A percentile compares a stretch with the other conserved stretches of the same genome.
Conservation (phyloP, 2,113 vertebrate genomes). For the Eurystomus gularis region DNA sequence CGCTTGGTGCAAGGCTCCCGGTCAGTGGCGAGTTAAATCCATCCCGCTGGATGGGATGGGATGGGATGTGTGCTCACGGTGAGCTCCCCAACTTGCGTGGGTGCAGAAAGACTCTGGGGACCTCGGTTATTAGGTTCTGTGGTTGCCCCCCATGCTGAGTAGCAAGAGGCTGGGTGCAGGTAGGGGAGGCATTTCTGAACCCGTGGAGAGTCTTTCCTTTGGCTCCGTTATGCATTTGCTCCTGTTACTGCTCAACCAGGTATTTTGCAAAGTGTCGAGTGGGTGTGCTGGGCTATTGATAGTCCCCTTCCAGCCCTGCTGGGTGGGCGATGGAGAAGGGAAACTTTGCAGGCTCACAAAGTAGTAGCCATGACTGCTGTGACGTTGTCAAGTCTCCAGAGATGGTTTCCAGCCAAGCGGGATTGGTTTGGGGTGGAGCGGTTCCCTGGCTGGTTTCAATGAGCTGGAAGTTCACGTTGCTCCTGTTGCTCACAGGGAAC, state of each 20-base stretch:
- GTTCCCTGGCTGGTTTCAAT: neutral
- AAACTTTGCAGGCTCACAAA: neutral
- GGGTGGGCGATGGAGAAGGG: neutral
- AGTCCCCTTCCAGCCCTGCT: neutral
- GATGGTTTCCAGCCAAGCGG: neutral
- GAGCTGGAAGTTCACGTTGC: neutral
- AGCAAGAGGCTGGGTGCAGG: neutral
- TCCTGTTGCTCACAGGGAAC: neutral
- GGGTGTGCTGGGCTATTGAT: neutral
- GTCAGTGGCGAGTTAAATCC: rapidly evolving
- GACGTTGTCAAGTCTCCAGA: neutral
- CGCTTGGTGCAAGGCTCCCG: rapidly evolving
- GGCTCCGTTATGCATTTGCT: rapidly evolving
- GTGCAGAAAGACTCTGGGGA: neutral
- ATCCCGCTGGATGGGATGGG: neutral
- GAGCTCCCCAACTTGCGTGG: neutral
- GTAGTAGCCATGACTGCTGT: neutral
- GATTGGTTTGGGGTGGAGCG: neutral
- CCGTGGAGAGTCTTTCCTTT: rapidly evolving
- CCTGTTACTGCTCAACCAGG: rapidly evolving
- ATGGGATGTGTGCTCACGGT: neutral
- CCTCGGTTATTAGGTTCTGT: neutral
- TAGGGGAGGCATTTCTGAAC: neutral
- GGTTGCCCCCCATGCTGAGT: neutral
- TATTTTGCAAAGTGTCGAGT: neutral